Evolutionary conservation across 2,888 invertebrate species (phyloP), one percentile per base, ranked within the genome.

Genomic region (Drosophila nr. perissopoda): DNA sequence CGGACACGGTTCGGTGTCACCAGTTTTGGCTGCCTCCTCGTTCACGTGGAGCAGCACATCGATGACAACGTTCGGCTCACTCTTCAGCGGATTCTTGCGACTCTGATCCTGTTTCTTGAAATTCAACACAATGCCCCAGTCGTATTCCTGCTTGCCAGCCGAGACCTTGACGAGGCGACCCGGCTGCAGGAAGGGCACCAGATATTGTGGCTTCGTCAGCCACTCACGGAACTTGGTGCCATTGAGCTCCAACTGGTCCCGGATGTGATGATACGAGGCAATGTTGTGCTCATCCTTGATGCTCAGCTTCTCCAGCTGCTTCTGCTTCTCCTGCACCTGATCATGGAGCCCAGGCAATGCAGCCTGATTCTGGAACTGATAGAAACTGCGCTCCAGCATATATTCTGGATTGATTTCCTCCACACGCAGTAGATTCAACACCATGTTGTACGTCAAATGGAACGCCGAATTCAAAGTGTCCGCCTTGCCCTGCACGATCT

Each of bases 401-500:
- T 98, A 99, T 93, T 99, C 99, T 0, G 99, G 99, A 94, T 99
- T 99, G 64, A 99, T 99, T 94, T 99, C 99, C 93, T 99, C 99
- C 0, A 99, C 99, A 80, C 99, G 94, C 78, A 99, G 94, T 78
- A 99, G 94, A 95, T 99, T 96, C 66, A 99, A 93, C 5, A 99
- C 99, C 99, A 99, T 99, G 92, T 99, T 99, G 93, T 99, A 99
- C 0, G 99, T 99, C 70, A 99, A 95, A 93, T 99, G 99, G 94
- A 99, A 99, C 0, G 99, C 99, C 0, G 99, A 99, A 93, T 99
- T 99, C 73, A 99, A 97, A 0, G 99, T 97, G 94, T 99, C 99
- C 0, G 99, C 97, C 89, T 96, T 96, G 29, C 99, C 99, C 94
- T 98, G 96, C 6, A 97, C 95, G 88, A 97, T 96, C 62, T 95